Conservation (phyloP, 2,113 vertebrate species). For the Parus major region DNA sequence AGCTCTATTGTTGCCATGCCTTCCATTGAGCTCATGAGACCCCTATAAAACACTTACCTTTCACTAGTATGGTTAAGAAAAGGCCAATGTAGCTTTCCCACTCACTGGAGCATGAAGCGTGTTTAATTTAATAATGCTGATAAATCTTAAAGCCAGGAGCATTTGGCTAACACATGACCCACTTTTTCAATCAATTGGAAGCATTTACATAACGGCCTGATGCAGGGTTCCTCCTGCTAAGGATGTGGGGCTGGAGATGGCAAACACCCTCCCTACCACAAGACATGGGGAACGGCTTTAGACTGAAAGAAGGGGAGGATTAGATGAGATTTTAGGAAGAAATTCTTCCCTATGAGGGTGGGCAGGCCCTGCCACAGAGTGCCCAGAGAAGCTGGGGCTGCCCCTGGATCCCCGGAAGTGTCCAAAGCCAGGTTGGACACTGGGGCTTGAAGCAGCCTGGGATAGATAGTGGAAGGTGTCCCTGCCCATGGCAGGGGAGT, state of each 20-base stretch:
- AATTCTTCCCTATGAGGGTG: neutral
- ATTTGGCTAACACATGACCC: conserved; percentile 87
- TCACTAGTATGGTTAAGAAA: conserved; percentile 65
- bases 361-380: neutral
- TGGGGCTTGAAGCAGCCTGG: neutral
- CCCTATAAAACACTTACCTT: conserved; percentile 58
- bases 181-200: conserved; percentile 87
- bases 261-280: neutral
- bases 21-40: neutral
- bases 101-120: conserved; percentile 86
- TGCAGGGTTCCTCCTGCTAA: conserved; percentile 14
- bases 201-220: conserved; percentile 73
- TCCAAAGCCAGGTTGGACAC: neutral
- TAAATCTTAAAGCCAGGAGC: conserved; percentile 87
- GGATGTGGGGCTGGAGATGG: neutral
- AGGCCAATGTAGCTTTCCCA: conserved; percentile 77
- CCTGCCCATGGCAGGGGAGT: neutral
- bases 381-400: neutral
- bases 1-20: neutral
- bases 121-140: conserved; percentile 92
- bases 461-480: neutral
- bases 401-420: neutral
- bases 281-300: neutral
- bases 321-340: neutral
- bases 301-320: neutral